A percentile compares a stretch with the other conserved stretches of the same genome.
phyloP scores from a whole-genome alignment of 2,888 invertebrate species.

The Beris chalybata region DNA sequence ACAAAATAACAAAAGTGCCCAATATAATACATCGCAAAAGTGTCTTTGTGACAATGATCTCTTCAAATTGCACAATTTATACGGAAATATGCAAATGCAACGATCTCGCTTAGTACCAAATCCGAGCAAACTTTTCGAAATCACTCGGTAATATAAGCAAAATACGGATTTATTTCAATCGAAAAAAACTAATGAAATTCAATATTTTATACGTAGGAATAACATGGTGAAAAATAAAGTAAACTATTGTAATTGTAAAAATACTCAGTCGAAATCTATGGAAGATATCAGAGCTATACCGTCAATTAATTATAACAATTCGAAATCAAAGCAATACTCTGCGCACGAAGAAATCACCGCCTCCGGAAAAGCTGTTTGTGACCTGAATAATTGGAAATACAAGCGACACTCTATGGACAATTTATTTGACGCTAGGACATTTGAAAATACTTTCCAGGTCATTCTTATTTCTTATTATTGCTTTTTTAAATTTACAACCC shows the following conservation, averaged over 20 bases:
- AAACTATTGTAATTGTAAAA: constrained; percentile 34
- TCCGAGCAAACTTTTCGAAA: constrained; percentile 27
- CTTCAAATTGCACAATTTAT: constrained; percentile 25
- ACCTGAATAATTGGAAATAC: constrained; percentile 33
- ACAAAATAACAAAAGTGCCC: constrained; percentile 9
- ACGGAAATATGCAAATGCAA: constrained; percentile 32
- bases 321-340: constrained; percentile 16
- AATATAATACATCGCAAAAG: constrained; percentile 18
- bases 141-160: constrained; percentile 19
- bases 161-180: not conserved
- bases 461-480: constrained; percentile 8
- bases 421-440: constrained; percentile 35
- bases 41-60: constrained; percentile 27
- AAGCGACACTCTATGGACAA: constrained; percentile 40
- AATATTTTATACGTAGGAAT: constrained; percentile 8
- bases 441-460: constrained; percentile 35
- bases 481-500: not conserved
- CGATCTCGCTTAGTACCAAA: constrained; percentile 25
- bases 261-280: constrained; percentile 64
- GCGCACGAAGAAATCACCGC: constrained; percentile 22
- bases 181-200: too few species aligned
- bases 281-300: constrained; percentile 62
- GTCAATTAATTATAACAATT: constrained; percentile 11
- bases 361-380: constrained; percentile 1
- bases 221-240: constrained; percentile 22